Evolutionary conservation across 1,140 invertebrate species (phyloP), one percentile per base, ranked within the genome.

Genomic region (Leguminivora glycinivorella): DNA sequence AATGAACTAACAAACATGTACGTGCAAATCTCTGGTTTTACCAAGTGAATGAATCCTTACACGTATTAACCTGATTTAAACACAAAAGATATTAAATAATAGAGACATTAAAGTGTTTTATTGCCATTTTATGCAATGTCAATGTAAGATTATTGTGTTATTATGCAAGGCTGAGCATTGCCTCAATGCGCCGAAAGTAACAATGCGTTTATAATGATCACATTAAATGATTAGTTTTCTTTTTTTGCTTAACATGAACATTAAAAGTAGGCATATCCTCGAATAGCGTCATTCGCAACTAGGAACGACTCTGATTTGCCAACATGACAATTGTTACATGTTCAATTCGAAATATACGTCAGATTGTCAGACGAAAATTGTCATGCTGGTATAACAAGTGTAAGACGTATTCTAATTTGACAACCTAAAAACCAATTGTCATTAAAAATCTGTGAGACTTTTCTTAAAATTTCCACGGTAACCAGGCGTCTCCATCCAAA

Each of bases 11-110:
- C n/a, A n/a, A n/a, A n/a, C n/a, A 52, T 47, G 43, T n/a, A 22
- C 47, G 10, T 52, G 47, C 47, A 22, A 9, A 52, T 52, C 19
- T 10, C 1, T 22, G 47, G 47, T 52, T 52, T 52, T 52, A 52
- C 47, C 47, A 52, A 52, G 47, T 52, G 47, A 52, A 52, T 9
- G 17, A 52, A 22, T 52, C 43, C 43, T n/a, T n/a, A n/a, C 47
- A n/a, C n/a, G 3, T 2, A 10, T 5, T 52, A 52, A 52, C n/a
- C 47, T 22, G 47, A 52, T 17, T 52, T 17, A 19, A 52, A 52
- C 19, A 52, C 17, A 52, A 19, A 19, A 52, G 5, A 52, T n/a
- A n/a, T 52, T 52, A 19, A 9, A 52, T 6, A 52, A 22, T 52
- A 52, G 47, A 1, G 40, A 17, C n/a, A n/a, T 4, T 43, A 43